Base-by-base conservation (phyloP, 2,113 vertebrate genomes). In the Scortum barcoo region DNA sequence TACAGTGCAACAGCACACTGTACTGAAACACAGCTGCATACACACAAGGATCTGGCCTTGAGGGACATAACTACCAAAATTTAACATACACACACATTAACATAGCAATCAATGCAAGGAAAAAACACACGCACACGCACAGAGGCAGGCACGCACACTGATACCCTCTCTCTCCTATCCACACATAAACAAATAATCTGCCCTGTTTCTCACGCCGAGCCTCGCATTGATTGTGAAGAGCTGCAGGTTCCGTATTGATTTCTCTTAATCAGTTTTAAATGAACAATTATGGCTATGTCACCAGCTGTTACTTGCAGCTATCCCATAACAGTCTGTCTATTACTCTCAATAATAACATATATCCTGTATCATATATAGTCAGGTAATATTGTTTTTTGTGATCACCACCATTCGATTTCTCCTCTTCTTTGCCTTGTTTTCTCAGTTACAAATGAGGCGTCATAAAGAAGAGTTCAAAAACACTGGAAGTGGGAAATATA, bases 181-280 rank as follows among this genome's bases (percentile, higher is more conserved):
- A 75, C 75, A 80, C 63, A 30, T 17, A 68, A 78, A 84, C 72
- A 78, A 78, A 83, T 63, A 57, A 67, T 67, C 54, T 22, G 8
- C 54, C 50, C 51, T 16, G 28, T 69, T 78, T 72, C 67, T 57
- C 83, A 54, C 66, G 56, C 78, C n/a, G 17, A 80, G 62, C 44
- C 61, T 75, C 17, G 30, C 81, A 92, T 92, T 89, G 86, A 91
- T 91, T 89, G 82, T 88, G 90, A 44, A 48, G 65, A 85, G 69
- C 86, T 87, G 79, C 86, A 86, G 80, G 80, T 83, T 88, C 42
- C 75, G 40, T 80, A 92, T 88, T 73, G 89, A 93, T 93, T 92
- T 78, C 61, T 83, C 80, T 83, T 93, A 92, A 95, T 91, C 87
- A 88, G 83, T 91, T 93, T 90, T 92, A 92, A 94, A 93, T 93